phyloP scores from a whole-genome alignment of 30 jellyfish, hydroid and myxozoan genomes.

The Sanderia malayensis region DNA sequence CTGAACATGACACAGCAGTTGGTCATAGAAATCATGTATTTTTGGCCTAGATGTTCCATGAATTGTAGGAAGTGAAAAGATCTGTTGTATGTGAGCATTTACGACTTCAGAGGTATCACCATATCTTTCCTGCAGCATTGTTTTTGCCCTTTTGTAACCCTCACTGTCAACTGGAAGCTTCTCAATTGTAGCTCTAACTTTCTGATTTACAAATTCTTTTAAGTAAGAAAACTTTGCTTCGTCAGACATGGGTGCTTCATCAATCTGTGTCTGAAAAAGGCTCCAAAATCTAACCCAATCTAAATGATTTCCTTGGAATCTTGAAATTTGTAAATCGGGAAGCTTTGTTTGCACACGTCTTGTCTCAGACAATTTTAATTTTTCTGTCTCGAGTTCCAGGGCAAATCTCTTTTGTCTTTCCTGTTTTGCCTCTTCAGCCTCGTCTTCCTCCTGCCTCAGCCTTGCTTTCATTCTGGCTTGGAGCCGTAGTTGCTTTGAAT shows the following conservation, averaged over 20 bases:
- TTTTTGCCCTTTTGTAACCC: slow-evolving; percentile 40
- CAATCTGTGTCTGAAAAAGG: too few relatives aligned
- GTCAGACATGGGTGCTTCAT: slow-evolving; percentile 5
- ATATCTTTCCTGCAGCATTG: slow-evolving; percentile 4
- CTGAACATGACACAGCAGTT: slow-evolving; percentile 27
- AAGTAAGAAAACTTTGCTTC: too few relatives aligned
- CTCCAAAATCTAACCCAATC: too few relatives aligned
- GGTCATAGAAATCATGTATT: slow-evolving; percentile 43
- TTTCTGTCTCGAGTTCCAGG: slow-evolving; percentile 6
- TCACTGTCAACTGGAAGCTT: slow-evolving; percentile 16
- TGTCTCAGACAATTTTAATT: slow-evolving; percentile 3
- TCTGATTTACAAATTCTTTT: slow-evolving; percentile 1
- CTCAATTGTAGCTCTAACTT: slow-evolving; percentile 7
- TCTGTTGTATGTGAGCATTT: slow-evolving; percentile 29
- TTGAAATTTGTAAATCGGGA: slow-evolving; percentile 3
- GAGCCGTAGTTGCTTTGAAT: slow-evolving; percentile 1
- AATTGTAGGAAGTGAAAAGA: slow-evolving; percentile 17
- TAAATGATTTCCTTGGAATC: too few relatives aligned
- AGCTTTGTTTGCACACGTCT: slow-evolving; percentile 15
- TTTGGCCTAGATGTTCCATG: slow-evolving; percentile 3
- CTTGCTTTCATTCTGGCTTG: slow-evolving; percentile 15
- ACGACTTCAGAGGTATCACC: slow-evolving; percentile 30
- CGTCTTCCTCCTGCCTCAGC: slow-evolving; percentile 10
- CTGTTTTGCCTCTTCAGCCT: slow-evolving; percentile 8
- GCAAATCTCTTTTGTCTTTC: slow-evolving; percentile 4